Evolutionary conservation across 2,113 vertebrate genomes (phyloP).

Genomic region (Nesoenas mayeri): DNA sequence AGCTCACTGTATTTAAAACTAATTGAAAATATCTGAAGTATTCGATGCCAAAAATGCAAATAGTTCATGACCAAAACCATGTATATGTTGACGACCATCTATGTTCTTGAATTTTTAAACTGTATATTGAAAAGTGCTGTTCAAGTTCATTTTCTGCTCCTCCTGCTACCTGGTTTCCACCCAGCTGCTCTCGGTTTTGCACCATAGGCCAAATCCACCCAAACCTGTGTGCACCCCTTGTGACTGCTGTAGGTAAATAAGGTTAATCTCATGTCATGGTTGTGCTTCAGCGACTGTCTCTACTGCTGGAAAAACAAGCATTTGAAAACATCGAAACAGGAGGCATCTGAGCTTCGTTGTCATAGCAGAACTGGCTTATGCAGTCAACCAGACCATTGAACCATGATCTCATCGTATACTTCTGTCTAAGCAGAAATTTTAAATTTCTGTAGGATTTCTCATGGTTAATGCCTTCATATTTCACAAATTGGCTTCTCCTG

Average conservation of each 20-base stretch:
- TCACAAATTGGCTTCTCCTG: background rate
- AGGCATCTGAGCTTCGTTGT: background rate
- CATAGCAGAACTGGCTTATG: background rate
- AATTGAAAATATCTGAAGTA: conserved; percentile 5
- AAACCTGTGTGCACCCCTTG: background rate
- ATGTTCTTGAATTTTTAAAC: background rate
- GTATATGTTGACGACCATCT: background rate
- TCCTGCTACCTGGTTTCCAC: background rate
- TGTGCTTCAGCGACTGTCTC: background rate
- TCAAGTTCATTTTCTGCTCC: background rate
- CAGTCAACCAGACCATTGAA: background rate
- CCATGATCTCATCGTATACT: background rate
- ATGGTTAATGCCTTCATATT: background rate
- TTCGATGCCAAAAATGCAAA: background rate
- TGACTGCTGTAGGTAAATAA: background rate
- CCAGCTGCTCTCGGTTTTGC: background rate
- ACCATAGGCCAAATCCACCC: background rate
- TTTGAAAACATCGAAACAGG: background rate
- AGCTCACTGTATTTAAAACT: background rate
- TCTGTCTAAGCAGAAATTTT: background rate
- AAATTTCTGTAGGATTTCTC: background rate
- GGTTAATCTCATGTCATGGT: background rate
- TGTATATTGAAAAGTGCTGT: background rate
- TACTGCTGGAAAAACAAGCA: background rate
- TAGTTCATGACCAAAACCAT: background rate